A percentile compares a stretch with the other conserved stretches of the same genome.
phyloP scores from a whole-genome alignment of 2,888 invertebrate genomes.

The Stenoptilia bipunctidactyla region DNA sequence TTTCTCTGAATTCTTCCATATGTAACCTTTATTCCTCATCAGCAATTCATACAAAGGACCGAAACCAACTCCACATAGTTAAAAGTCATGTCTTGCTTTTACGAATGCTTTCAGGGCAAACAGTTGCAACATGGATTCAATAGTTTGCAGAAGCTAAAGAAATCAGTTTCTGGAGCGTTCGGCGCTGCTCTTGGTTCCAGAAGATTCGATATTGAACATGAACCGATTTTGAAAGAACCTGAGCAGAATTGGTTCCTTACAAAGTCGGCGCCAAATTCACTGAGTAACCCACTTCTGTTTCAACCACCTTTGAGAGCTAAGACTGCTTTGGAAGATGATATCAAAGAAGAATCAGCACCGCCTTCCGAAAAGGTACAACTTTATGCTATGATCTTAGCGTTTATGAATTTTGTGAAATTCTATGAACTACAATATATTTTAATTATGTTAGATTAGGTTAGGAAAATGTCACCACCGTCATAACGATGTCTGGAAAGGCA shows the following conservation, averaged over 20 bases:
- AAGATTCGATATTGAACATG: slow-evolving; percentile 62
- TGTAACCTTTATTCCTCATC: slow-evolving; percentile 56
- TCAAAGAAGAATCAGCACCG: slow-evolving; percentile 44
- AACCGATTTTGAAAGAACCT: slow-evolving; percentile 57
- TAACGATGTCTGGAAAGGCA: no score
- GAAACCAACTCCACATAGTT: slow-evolving; percentile 43
- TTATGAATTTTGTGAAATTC: no score
- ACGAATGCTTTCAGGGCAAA: slow-evolving; percentile 67
- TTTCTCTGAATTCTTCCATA: background rate
- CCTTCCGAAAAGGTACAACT: slow-evolving; percentile 53
- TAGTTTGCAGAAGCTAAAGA: slow-evolving; percentile 78
- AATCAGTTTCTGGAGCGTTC: slow-evolving; percentile 76
- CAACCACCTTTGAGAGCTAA: slow-evolving; percentile 38
- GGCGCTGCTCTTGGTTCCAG: slow-evolving; percentile 63
- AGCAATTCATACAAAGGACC: slow-evolving; percentile 22
- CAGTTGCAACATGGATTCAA: slow-evolving; percentile 70
- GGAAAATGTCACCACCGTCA: no score
- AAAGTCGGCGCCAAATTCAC: slow-evolving; percentile 82
- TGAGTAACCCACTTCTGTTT: slow-evolving; percentile 72
- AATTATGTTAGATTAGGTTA: no score
- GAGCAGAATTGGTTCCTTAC: slow-evolving; percentile 85
- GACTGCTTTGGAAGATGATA: slow-evolving; percentile 35
- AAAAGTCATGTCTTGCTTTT: slow-evolving; percentile 68
- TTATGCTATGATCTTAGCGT: no score
- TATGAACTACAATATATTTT: no score